Evolutionary conservation across 2,797 vertebrate species (phyloP), one percentile per base, ranked within the genome.

Genomic region (Chelidonichthys spinosus): DNA sequence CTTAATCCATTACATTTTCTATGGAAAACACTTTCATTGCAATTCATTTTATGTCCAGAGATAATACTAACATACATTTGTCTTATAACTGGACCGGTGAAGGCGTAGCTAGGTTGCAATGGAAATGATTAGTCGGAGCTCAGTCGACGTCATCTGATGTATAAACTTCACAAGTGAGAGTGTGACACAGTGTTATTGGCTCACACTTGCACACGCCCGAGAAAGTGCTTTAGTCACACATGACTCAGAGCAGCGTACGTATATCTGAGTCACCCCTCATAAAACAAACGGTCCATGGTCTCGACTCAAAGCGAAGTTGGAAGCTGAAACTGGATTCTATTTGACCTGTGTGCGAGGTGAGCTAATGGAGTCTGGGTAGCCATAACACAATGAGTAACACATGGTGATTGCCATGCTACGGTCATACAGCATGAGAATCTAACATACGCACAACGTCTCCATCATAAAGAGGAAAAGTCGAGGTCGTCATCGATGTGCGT

Each of bases 221-320:
- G 35, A 71, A 69, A 76, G 69, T 76, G 50, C 58, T 54, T 61
- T 56, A 40, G 44, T 35, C 55, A 37, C 32, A 42, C 43, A 68
- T 78, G 74, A 80, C 73, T 87, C 79, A 87, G 69, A 81, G 55
- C 50, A 43, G 56, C 32, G 39, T 63, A 50, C 14, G 53, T 79
- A 66, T 56, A 67, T 82, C 43, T 84, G 74, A 89, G 76, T 88
- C 83, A 87, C 17, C 15, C 50, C 49, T 85, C 32, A 59, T 69
- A 74, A 87, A 85, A 85, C 65, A 81, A 83, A 80, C 40, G 39
- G 37, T 33, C 62, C 71, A 61, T 71, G 39, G 67, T 87, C 37
- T 79, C 8, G 65, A 55, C 47, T 33, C 53, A 78, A 17, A 55
- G 11, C 36, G 50, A 50, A 47, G 36, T 47, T 81, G 67, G 53